Evolutionary conservation across 2,797 vertebrate genomes (phyloP).

Genomic region (Scolopax bukidnonensis): DNA sequence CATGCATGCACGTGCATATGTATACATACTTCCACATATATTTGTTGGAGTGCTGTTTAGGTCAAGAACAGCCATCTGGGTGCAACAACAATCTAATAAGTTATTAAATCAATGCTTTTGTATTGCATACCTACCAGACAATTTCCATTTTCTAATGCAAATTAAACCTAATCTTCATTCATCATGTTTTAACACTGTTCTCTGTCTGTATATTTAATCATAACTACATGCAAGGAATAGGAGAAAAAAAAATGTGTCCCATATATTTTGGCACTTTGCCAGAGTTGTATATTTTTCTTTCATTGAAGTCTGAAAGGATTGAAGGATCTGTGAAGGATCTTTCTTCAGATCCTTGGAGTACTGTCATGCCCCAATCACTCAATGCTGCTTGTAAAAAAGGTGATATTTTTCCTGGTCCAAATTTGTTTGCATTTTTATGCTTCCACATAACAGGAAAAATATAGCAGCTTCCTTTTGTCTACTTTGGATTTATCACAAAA

Average conservation of each 20-base stretch:
- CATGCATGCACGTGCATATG: rapidly evolving
- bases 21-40: background rate
- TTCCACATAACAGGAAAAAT: background rate
- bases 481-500: background rate
- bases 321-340: background rate
- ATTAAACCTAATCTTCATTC: background rate
- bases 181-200: background rate
- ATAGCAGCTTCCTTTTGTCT: background rate
- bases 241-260: background rate
- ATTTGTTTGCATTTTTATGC: background rate
- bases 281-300: background rate
- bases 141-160: background rate
- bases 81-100: background rate
- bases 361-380: rapidly evolving
- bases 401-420: background rate
- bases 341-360: background rate
- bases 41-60: background rate
- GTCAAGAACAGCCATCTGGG: background rate
- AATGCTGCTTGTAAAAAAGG: background rate
- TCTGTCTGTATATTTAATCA: background rate
- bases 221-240: background rate
- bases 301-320: background rate
- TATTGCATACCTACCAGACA: background rate
- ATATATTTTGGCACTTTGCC: background rate
- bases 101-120: background rate